Evolutionary conservation across 1,140 invertebrate species (phyloP).

Genomic region (Dendroctonus valens): DNA sequence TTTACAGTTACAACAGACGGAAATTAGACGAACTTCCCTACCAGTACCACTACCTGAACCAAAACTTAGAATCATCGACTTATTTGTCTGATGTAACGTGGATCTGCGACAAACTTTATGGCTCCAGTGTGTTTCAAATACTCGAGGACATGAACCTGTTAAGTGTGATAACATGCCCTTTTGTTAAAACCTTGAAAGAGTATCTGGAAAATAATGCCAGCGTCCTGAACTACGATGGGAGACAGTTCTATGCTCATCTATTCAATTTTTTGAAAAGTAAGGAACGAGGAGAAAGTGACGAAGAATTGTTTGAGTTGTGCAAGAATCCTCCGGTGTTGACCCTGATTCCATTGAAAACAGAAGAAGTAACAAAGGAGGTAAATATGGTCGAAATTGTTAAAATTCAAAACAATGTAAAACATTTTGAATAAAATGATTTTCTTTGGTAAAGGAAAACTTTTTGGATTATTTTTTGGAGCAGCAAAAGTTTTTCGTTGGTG

Average conservation of each 20-base stretch:
- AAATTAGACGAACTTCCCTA: constrained; percentile 81
- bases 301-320: constrained; percentile 10
- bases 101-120: constrained; percentile 73
- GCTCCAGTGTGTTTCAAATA: constrained; percentile 63
- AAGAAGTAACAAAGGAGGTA: constrained; percentile 32
- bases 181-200: constrained; percentile 62
- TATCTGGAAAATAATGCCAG: constrained; percentile 65
- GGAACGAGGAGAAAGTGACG: background rate
- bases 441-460: too few relatives aligned
- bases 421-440: too few relatives aligned
- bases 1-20: constrained; percentile 70
- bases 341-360: constrained; percentile 53
- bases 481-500: too few relatives aligned
- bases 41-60: constrained; percentile 54
- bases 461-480: too few relatives aligned
- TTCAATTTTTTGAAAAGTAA: constrained; percentile 55
- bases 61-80: constrained; percentile 45
- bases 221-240: constrained; percentile 70
- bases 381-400: background rate
- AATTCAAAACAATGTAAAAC: too few relatives aligned
- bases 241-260: constrained; percentile 72
- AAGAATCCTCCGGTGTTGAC: constrained; percentile 55
- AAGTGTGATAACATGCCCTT: constrained; percentile 53
- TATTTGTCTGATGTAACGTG: constrained; percentile 66
- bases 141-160: constrained; percentile 65